Base-by-base conservation (phyloP, 2,797 vertebrate species). In the Sardinella longiceps region DNA sequence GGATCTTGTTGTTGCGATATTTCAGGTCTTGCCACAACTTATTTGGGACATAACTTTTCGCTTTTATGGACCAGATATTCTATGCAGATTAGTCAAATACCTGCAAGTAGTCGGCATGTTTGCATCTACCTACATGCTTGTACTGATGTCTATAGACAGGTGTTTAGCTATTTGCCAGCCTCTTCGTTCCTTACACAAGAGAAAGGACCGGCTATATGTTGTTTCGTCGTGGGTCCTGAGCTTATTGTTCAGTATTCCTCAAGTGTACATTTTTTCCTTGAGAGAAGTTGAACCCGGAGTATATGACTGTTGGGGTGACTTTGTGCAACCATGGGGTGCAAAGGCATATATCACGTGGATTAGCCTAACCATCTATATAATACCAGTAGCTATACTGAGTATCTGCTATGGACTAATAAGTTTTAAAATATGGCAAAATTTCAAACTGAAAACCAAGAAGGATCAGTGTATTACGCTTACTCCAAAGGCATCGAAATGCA, bases 31-130 rank as follows among this genome's bases (percentile, higher is more conserved):
- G 48, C 98, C 98, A 1, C 98, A 99, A 87, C 98, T 99, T 86
- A 97, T 99, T 15, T 99, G 98, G 98, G 98, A 99, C 91, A 97
- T 99, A 94, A 99, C 98, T 2, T 99, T 99, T 91, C 96, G 97
- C 88, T 99, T 99, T 90, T 97, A 98, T 0, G 98, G 98, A 63
- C 97, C 98, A 0, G 98, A 99, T 85, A 89, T 98, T 80, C 93
- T 99, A 46, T 99, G 98, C 93, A 94, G 98, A 88, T 77, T 98
- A 86, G 96, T 99, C 84, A 99, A 98, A 86, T 99, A 99, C 91
- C 89, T 98, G 84, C 98, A 99, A 93, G 97, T 99, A 0, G 98
- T 99, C 84, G 98, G 98, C 1, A 99, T 99, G 98, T 99, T 99
- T n/a, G 98, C 98, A 0, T 99, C 98, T 60, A 99, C 98, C 33